Evolutionary conservation across 1,140 invertebrate genomes (phyloP).

Genomic region (Lerema accius): DNA sequence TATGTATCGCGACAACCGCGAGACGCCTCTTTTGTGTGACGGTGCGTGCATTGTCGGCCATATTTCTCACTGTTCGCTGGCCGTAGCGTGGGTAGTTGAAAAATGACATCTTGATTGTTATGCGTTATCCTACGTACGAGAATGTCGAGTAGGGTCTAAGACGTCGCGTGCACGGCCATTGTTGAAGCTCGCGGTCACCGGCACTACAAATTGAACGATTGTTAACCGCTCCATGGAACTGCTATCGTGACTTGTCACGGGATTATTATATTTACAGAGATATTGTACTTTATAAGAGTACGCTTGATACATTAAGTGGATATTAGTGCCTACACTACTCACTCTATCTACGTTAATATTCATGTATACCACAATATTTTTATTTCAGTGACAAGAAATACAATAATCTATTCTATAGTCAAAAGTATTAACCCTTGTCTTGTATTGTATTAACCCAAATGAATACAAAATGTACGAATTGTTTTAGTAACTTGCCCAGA

Average conservation of each 20-base stretch:
- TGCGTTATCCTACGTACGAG: constrained; percentile 78
- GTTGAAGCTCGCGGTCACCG: constrained; percentile 55
- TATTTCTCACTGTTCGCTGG: constrained; percentile 71
- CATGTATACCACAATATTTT: too few species aligned
- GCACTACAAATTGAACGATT: constrained; percentile 80
- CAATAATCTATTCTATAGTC: too few species aligned
- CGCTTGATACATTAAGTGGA: constrained; percentile 49
- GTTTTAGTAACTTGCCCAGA: too few species aligned
- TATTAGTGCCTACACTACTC: constrained; percentile 38
- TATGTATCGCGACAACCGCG: constrained; percentile 69
- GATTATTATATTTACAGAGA: constrained; percentile 70
- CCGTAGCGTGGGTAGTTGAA: constrained; percentile 79
- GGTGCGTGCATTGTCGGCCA: constrained; percentile 75
- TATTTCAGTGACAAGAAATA: too few species aligned
- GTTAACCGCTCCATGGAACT: constrained; percentile 70
- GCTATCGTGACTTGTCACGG: constrained; percentile 74
- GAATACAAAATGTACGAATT: too few species aligned
- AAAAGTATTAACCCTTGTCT: too few species aligned
- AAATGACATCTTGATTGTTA: constrained; percentile 82
- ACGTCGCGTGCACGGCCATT: constrained; percentile 71
- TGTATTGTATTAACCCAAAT: too few species aligned
- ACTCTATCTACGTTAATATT: too few species aligned
- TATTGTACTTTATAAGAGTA: constrained; percentile 59
- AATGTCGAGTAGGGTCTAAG: constrained; percentile 60
- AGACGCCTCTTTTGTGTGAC: constrained; percentile 70